A percentile compares a stretch with the other conserved stretches of the same genome.
These are phyloP conservation scores for Phoenicopterus ruber DNA, from an alignment of 2,113 vertebrate genomes.

Conservation along the genomic window DNA sequence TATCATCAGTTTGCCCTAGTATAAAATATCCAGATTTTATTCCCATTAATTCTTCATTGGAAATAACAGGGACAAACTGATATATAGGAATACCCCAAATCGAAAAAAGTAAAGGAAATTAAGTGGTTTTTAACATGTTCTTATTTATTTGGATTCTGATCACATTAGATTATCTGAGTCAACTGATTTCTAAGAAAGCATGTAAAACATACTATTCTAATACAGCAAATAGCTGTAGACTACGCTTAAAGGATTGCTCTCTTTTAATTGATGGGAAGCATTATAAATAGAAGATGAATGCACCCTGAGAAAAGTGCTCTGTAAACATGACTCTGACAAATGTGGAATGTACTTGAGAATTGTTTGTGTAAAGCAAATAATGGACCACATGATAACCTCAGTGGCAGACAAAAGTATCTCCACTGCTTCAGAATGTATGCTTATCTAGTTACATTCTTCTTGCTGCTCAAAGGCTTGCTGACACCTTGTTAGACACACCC, in stretches of 20 bases:
- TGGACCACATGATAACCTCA: not conserved
- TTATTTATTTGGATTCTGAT: not conserved
- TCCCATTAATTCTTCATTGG: not conserved
- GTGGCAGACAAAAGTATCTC: not conserved
- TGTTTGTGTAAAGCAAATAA: not conserved
- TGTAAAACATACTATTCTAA: not conserved
- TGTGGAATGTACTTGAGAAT: not conserved
- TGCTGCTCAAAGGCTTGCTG: not conserved
- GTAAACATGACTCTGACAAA: conserved; percentile 37
- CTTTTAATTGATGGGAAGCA: conserved; percentile 22
- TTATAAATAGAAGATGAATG: not conserved
- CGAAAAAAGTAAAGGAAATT: not conserved
- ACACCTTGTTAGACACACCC: not conserved
- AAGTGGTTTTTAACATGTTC: not conserved
- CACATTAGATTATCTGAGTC: not conserved
- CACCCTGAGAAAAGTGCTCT: not conserved
- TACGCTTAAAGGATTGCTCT: not conserved
- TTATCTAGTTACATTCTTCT: not conserved
- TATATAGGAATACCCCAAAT: not conserved
- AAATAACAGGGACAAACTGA: not conserved
- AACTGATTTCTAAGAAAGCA: not conserved
- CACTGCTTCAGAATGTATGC: not conserved
- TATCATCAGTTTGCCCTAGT: not conserved
- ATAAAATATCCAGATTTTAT: not conserved
- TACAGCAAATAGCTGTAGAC: not conserved